Percentiles rank a stretch among this genome's conserved stretches.
Conservation (phyloP, 1,140 invertebrate genomes). For the Bombus consobrinus region DNA sequence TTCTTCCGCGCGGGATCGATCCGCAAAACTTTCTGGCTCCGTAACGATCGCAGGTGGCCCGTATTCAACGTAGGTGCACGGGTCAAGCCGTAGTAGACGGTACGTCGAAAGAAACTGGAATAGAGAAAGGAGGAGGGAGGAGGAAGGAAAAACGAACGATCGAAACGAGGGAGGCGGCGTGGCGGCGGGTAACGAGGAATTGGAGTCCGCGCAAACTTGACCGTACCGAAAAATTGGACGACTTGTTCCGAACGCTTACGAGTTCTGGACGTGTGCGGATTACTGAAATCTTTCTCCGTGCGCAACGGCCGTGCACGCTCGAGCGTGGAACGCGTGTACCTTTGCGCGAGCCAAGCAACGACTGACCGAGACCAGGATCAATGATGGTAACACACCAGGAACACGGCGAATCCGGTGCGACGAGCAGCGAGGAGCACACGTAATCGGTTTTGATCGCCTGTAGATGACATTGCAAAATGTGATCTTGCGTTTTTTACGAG, state of each 20-base stretch:
- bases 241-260: slow-evolving; percentile 72
- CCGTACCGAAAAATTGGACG: slow-evolving; percentile 77
- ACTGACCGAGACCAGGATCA: no score
- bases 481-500: no score
- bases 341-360: neutral
- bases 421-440: no score
- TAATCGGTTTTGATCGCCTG: no score
- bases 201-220: slow-evolving; percentile 74
- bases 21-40: slow-evolving; percentile 73
- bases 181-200: slow-evolving; percentile 58
- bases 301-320: neutral
- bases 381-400: no score
- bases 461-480: no score
- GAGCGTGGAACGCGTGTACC: slow-evolving; percentile 5
- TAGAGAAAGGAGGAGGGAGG: slow-evolving; percentile 29
- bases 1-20: slow-evolving; percentile 72
- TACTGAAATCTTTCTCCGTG: slow-evolving; percentile 56
- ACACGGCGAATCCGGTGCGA: no score
- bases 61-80: slow-evolving; percentile 60
- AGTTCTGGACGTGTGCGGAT: slow-evolving; percentile 71
- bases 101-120: slow-evolving; percentile 40
- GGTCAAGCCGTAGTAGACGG: slow-evolving; percentile 34
- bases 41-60: slow-evolving; percentile 72
- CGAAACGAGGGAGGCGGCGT: slow-evolving; percentile 37
- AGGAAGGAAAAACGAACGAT: slow-evolving; percentile 35